Evolutionary conservation across 2,113 vertebrate species (phyloP), one percentile per base, ranked within the genome.

Genomic region (Petrocephalus zakoni): DNA sequence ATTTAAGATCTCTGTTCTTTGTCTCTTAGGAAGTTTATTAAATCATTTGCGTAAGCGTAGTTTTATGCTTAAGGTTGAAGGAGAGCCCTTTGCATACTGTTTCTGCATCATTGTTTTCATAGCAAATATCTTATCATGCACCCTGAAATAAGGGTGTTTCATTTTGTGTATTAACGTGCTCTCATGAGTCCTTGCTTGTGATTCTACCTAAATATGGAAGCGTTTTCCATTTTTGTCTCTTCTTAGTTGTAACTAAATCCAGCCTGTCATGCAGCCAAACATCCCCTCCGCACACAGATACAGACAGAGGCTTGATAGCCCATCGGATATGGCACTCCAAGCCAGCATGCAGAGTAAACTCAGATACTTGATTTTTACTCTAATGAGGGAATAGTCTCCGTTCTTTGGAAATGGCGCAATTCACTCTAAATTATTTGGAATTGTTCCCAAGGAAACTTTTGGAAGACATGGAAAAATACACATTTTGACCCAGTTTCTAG

Each of bases 391-490:
- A 52, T 22, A 15, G 52, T 78, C 75, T 81, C 8, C 37, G 17
- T 53, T n/a, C 68, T 7, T 4, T 61, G 19, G 86, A 42, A 88
- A 53, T 25, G 42, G 42, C 34, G 53, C 13, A 22, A 84, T 61
- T 88, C 56, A 84, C 78, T 49, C 53, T 58, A 83, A 88, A 84
- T 46, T 11, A 25, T 11, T 82, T 83, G 53, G 75, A 83, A 21
- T 29, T 7, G 2, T 55, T 61, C 34, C 13, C 78, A 55, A 49
- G 19, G 5, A n/a, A 13, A 46, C 37, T 15, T 22, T 64, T 61
- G 34, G 34, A 87, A 87, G 56, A 64, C n/a, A 52, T 86, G 13
- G 2, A 56, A 58, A 86, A 86, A 86, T 55, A 86, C 56, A 86
- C 2, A 4, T 10, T 86, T 86, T 86, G 25, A 19, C 52, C 49